A percentile compares a stretch with the other conserved stretches of the same genome.
Conservation (phyloP, 1,140 invertebrate genomes). For the Nebria ingens region DNA sequence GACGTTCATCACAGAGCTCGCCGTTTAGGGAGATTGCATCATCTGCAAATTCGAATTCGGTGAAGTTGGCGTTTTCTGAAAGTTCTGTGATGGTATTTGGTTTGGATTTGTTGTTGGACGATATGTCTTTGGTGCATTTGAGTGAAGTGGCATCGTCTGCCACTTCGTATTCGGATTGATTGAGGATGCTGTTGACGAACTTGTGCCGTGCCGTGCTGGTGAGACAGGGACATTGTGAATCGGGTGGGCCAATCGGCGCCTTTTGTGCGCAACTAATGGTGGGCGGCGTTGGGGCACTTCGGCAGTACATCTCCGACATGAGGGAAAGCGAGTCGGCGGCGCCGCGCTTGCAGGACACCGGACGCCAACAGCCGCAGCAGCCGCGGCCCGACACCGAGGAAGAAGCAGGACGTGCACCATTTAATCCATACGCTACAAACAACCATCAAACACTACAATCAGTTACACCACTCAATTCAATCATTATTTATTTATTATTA, state of each 20-base stretch:
- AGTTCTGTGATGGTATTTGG: constrained; percentile 19
- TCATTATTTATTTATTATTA: constrained; percentile 1
- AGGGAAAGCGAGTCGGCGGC: constrained; percentile 24
- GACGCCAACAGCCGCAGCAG: constrained; percentile 31
- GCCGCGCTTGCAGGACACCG: constrained; percentile 26
- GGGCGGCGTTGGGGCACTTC: constrained; percentile 17
- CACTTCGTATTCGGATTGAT: constrained; percentile 30
- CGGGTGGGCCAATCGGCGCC: constrained; percentile 29
- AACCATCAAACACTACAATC: constrained; percentile 10
- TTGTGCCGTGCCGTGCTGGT: neutral
- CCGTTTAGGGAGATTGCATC: constrained; percentile 42
- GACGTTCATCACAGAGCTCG: constrained; percentile 19
- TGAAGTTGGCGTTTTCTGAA: constrained; percentile 21
- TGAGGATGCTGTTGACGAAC: constrained; percentile 22
- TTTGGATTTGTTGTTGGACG: constrained; percentile 21
- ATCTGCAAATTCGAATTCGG: constrained; percentile 46
- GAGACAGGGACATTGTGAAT: constrained; percentile 25
- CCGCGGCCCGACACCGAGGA: constrained; percentile 20
- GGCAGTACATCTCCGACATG: constrained; percentile 28
- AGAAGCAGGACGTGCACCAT: constrained; percentile 34
- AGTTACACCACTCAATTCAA: neutral
- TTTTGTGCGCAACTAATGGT: constrained; percentile 26
- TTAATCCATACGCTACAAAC: constrained; percentile 27
- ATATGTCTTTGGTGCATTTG: constrained; percentile 2
- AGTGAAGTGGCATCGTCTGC: constrained; percentile 12